A percentile compares a stretch with the other conserved stretches of the same genome.
phyloP scores from a whole-genome alignment of 2,113 vertebrate species.

The Gambusia affinis region DNA sequence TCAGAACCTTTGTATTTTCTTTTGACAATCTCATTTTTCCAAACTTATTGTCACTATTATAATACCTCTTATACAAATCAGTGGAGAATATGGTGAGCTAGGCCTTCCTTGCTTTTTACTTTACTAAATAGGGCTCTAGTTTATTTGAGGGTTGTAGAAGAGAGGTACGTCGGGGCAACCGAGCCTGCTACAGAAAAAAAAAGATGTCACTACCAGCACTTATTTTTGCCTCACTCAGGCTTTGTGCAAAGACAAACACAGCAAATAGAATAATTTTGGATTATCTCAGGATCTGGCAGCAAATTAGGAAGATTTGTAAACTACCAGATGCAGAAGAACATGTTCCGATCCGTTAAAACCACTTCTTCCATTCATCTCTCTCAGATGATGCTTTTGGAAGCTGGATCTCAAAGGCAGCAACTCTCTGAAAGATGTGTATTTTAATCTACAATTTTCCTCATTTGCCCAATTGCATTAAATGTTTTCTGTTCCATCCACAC shows the following conservation, averaged over 20 bases:
- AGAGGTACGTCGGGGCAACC: not conserved
- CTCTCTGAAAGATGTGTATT: not conserved
- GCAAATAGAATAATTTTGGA: not conserved
- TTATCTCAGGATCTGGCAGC: not conserved
- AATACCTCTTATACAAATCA: too few relatives aligned
- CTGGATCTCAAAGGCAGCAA: not conserved
- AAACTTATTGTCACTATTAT: too few relatives aligned
- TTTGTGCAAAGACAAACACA: not conserved
- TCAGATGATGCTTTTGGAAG: not conserved
- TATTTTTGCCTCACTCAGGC: not conserved
- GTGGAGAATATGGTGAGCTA: too few relatives aligned
- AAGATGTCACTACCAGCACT: not conserved
- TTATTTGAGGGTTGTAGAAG: not conserved
- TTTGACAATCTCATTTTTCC: too few relatives aligned
- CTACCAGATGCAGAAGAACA: not conserved
- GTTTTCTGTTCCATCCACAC: not conserved
- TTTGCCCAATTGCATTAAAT: not conserved
- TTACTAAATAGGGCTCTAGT: too few relatives aligned
- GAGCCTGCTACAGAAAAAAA: not conserved
- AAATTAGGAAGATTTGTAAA: not conserved
- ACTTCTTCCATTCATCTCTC: not conserved
- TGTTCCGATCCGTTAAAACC: not conserved
- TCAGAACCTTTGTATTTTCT: too few relatives aligned
- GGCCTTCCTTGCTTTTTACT: too few relatives aligned
- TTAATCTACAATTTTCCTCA: not conserved